Percentiles rank a stretch among this genome's conserved stretches.
Evolutionary conservation across 2,797 vertebrate genomes (phyloP).

Genomic region (Tragopan temminckii): DNA sequence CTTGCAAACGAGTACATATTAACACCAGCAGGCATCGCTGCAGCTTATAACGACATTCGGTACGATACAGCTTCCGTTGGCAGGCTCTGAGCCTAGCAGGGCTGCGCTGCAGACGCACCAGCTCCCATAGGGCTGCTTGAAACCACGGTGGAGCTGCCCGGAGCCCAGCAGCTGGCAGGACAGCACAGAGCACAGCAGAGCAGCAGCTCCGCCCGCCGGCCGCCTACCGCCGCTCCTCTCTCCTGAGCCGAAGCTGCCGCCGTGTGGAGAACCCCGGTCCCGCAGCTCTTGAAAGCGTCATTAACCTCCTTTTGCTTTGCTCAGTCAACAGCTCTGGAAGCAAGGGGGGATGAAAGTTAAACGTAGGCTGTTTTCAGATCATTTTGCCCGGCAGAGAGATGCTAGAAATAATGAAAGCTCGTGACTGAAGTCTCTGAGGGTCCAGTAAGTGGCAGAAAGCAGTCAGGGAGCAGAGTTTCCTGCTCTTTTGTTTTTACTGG

Average conservation of each 20-base stretch:
- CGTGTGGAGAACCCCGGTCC: neutral
- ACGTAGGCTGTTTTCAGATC: neutral
- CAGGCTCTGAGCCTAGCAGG: neutral
- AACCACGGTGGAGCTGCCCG: neutral
- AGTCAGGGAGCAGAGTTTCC: neutral
- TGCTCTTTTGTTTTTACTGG: neutral
- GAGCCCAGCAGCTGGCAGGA: neutral
- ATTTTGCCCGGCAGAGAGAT: no score
- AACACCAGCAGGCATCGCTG: neutral
- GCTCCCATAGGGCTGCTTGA: neutral
- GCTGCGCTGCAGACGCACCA: neutral
- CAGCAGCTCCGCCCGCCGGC: neutral
- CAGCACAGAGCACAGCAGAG: no score
- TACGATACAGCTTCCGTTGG: neutral
- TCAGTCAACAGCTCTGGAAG: neutral
- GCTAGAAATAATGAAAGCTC: neutral
- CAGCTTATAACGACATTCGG: neutral
- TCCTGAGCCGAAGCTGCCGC: constrained; percentile 42
- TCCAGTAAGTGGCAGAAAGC: neutral
- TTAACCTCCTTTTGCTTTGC: neutral
- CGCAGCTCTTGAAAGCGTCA: neutral
- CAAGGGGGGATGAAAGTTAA: neutral
- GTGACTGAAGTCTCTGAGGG: neutral
- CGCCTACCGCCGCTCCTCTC: fast-evolving
- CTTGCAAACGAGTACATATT: neutral